phyloP scores from a whole-genome alignment of 2,888 invertebrate species.

The Coenonympha glycerion region DNA sequence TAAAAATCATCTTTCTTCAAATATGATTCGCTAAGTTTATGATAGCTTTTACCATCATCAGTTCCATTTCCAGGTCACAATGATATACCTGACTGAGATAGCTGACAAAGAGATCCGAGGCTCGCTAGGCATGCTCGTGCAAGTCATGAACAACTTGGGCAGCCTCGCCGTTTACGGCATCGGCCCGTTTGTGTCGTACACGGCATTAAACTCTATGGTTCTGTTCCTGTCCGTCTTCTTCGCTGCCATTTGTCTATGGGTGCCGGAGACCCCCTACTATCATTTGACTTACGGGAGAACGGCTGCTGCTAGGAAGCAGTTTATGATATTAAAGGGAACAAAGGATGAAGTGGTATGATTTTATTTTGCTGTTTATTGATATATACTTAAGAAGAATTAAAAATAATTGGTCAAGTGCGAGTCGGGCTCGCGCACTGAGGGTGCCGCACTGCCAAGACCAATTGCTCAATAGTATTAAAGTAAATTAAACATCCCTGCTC shows the following conservation, averaged over 20 bases:
- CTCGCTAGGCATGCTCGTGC: conserved; percentile 64
- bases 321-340: conserved; percentile 61
- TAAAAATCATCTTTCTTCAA: too few relatives aligned
- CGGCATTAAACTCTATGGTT: conserved; percentile 58
- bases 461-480: too few relatives aligned
- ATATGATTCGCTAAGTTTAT: too few relatives aligned
- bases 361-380: neutral
- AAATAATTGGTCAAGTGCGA: too few relatives aligned
- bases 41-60: neutral
- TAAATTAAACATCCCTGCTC: too few relatives aligned
- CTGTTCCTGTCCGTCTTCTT: conserved; percentile 65
- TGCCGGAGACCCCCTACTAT: conserved; percentile 79
- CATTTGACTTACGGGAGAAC: conserved; percentile 71
- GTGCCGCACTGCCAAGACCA: too few relatives aligned
- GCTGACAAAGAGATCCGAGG: conserved; percentile 71
- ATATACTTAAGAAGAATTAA: too few relatives aligned
- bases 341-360: conserved; percentile 54
- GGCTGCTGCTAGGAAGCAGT: conserved; percentile 62
- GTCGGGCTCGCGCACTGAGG: too few relatives aligned
- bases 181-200: conserved; percentile 70
- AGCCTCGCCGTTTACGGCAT: conserved; percentile 60
- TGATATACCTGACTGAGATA: conserved; percentile 73
- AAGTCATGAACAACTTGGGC: conserved; percentile 68
- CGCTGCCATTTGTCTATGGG: conserved; percentile 67
- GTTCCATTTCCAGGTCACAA: conserved; percentile 56